Base-by-base conservation (phyloP, 2,888 invertebrate species). In the Apodemia duryi region DNA sequence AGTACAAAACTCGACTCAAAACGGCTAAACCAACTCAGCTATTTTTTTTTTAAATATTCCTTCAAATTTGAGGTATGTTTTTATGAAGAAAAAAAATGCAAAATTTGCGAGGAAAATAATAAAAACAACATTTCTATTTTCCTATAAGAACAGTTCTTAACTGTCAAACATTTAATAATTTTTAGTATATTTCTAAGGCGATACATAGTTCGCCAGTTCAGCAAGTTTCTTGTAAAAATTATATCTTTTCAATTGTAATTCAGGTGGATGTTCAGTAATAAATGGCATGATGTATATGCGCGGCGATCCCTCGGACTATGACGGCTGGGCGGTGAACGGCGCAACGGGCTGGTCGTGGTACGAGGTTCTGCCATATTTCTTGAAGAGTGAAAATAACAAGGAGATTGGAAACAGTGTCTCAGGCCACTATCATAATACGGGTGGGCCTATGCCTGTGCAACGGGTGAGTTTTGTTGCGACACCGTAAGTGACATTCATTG, bases 211-310 rank as follows among this genome's bases (percentile, higher is more conserved):
- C 21, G 21, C 21, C 21, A 21, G 21, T 21, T 21, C 21, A 21
- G 21, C 21, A 21, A 21, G 21, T 21, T 21, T 21, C 21, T 21
- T 21, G 5, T 41, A 41, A 43, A 43, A n/a, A 49, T 13, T 3
- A 49, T 6, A 32, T 49, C 2, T 11, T 57, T 57, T 13, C 43
- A 11, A 41, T 61, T 51, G 66, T 65, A 43, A 21, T 35, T 1
- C 93, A 75, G 97, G 96, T 6, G 97, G 96, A 0, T 93, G 93
- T 72, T 93, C 94, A 61, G 95, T 94, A 0, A 93, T 95, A 64
- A 96, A 97, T 77, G 96, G 96, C 1, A 97, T 97, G 97, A 96
- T 95, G 94, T 97, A 97, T 81, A 94, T 95, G 82, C 91, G 97
- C 32, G 97, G 97, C 0, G 94, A 95, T 72, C 92, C 95, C 0